These are phyloP conservation scores for Aricia agestis DNA, from an alignment of 1,140 invertebrate species.

Conservation along the genomic window DNA sequence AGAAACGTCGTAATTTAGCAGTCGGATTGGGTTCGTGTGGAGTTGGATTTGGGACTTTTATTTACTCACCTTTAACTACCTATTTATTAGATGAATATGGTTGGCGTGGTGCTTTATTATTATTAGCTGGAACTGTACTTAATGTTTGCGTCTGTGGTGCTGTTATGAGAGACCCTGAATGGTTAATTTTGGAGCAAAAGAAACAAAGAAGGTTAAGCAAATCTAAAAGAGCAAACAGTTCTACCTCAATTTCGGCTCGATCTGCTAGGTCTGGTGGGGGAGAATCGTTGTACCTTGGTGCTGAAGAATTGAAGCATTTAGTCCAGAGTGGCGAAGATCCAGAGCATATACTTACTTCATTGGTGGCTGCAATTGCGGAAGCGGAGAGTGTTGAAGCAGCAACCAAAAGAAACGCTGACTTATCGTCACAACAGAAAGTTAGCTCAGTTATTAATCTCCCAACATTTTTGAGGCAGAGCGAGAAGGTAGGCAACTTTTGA, in stretches of 20 bases:
- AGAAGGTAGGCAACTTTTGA: conserved; percentile 76
- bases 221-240: conserved; percentile 70
- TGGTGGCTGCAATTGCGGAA: conserved; percentile 78
- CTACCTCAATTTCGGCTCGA: conserved; percentile 69
- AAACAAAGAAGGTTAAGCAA: conserved; percentile 67
- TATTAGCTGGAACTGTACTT: conserved; percentile 89
- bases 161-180: conserved; percentile 91
- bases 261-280: conserved; percentile 66
- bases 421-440: conserved; percentile 66
- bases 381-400: conserved; percentile 66
- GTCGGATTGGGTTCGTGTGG: conserved; percentile 95
- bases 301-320: conserved; percentile 82
- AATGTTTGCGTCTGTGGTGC: conserved; percentile 93
- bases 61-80: conserved; percentile 88
- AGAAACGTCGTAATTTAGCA: conserved; percentile 92
- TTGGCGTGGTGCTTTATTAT: conserved; percentile 90
- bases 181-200: conserved; percentile 81
- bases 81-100: conserved; percentile 85
- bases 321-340: conserved; percentile 83
- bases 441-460: conserved; percentile 86
- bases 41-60: conserved; percentile 89
- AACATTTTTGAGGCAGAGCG: conserved; percentile 85
- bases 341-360: conserved; percentile 81
- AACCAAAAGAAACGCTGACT: conserved; percentile 64
- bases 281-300: conserved; percentile 77